Conservation (phyloP, 1,140 invertebrate genomes). For the Colletes latitarsis region DNA sequence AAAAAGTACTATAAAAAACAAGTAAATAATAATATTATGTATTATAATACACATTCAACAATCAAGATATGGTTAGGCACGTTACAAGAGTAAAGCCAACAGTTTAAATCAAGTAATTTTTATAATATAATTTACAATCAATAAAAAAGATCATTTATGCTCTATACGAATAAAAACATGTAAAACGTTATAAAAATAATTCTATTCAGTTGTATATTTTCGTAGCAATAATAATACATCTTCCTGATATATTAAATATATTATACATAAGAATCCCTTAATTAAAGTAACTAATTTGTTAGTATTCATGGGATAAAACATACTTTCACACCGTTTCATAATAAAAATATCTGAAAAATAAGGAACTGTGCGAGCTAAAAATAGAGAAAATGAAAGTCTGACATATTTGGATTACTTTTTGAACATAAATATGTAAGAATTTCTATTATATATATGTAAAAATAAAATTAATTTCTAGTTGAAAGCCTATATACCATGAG, state of each 20-base stretch:
- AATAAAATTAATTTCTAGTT: constrained; percentile 1
- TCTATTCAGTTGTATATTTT: constrained; percentile 27
- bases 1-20: neutral
- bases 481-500: constrained; percentile 21
- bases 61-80: neutral
- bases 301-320: constrained; percentile 1
- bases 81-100: constrained; percentile 8
- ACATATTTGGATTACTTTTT: neutral
- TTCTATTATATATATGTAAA: neutral
- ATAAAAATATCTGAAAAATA: neutral
- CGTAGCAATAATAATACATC: constrained; percentile 27
- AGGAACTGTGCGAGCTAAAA: neutral
- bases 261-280: neutral
- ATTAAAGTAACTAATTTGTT: constrained; percentile 6
- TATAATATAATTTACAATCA: constrained; percentile 4
- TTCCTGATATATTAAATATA: constrained; percentile 2
- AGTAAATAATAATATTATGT: neutral
- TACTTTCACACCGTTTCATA: constrained; percentile 12
- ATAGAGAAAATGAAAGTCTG: neutral
- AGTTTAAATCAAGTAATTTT: constrained; percentile 13
- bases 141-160: constrained; percentile 21
- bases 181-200: constrained; percentile 48
- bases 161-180: constrained; percentile 18
- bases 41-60: neutral
- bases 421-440: constrained; percentile 26